Conservation (phyloP, 2,797 vertebrate species). For the Diglossa cyanea region DNA sequence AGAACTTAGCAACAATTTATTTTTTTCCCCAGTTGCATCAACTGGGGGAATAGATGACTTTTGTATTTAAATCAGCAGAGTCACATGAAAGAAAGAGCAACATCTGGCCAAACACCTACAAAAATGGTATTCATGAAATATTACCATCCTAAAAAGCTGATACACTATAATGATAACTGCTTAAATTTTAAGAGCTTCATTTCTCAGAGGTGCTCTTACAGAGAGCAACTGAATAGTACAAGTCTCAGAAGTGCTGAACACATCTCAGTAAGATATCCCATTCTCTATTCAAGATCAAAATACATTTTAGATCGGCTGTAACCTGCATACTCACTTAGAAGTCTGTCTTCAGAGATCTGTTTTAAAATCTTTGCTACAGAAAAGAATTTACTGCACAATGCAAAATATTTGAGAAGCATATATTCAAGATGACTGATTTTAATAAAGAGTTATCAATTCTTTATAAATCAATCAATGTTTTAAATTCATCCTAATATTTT, state of each 20-base stretch:
- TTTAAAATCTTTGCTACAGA: background rate
- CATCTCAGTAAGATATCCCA: background rate
- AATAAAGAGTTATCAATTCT: background rate
- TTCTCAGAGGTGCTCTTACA: background rate
- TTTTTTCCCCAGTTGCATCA: background rate
- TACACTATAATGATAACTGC: background rate
- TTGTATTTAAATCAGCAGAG: background rate
- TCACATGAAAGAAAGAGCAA: constrained; percentile 22
- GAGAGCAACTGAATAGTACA: background rate
- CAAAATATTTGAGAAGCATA: background rate
- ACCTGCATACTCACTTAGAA: background rate
- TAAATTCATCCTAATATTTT: background rate
- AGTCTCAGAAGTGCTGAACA: background rate
- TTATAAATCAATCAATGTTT: background rate
- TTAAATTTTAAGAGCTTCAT: background rate
- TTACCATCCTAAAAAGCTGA: background rate
- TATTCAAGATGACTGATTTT: background rate
- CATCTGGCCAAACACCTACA: background rate
- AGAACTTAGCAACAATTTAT: background rate
- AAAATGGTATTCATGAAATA: background rate
- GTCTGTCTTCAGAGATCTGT: background rate
- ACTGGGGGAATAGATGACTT: background rate
- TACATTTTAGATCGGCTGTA: background rate
- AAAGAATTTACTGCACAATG: background rate
- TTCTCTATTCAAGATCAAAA: background rate